Conservation (phyloP, 2,888 invertebrate species). For the Salpingus planirostris region DNA sequence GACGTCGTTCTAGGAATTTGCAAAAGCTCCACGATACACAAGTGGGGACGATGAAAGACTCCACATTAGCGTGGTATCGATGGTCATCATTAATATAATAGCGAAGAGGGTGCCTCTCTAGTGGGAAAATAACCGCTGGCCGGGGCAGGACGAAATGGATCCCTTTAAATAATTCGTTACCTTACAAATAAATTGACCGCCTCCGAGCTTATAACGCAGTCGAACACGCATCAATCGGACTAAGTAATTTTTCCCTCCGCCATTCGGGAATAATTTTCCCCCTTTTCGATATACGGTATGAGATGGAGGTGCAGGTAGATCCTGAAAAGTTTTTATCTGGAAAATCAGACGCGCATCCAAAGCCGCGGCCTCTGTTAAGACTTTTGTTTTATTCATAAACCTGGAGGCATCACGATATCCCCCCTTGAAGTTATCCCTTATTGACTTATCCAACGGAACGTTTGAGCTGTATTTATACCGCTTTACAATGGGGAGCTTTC, state of each 20-base stretch:
- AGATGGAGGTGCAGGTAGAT: too few species aligned
- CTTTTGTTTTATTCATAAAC: slow-evolving; percentile 46
- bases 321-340: slow-evolving; percentile 27
- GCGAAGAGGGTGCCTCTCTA: slow-evolving; percentile 21
- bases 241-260: too few species aligned
- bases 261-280: too few species aligned
- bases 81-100: slow-evolving; percentile 31
- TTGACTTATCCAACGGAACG: slow-evolving; percentile 40
- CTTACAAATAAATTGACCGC: too few species aligned
- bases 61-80: slow-evolving; percentile 28
- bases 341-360: slow-evolving; percentile 28
- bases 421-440: slow-evolving; percentile 39
- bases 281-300: too few species aligned
- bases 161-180: slow-evolving; percentile 22
- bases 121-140: slow-evolving; percentile 26
- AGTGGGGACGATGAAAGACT: slow-evolving; percentile 20
- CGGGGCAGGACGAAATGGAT: slow-evolving; percentile 22
- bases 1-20: slow-evolving; percentile 13
- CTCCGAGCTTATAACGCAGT: too few species aligned
- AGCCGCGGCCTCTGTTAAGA: slow-evolving; percentile 38
- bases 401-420: slow-evolving; percentile 35
- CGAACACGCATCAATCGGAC: too few species aligned
- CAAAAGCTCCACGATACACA: slow-evolving; percentile 16
- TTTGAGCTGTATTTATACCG: slow-evolving; percentile 37
- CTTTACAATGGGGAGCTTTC: slow-evolving; percentile 35